A percentile compares a stretch with the other conserved stretches of the same genome.
phyloP scores from a whole-genome alignment of 2,888 invertebrate genomes.

The Agrochola litura region DNA sequence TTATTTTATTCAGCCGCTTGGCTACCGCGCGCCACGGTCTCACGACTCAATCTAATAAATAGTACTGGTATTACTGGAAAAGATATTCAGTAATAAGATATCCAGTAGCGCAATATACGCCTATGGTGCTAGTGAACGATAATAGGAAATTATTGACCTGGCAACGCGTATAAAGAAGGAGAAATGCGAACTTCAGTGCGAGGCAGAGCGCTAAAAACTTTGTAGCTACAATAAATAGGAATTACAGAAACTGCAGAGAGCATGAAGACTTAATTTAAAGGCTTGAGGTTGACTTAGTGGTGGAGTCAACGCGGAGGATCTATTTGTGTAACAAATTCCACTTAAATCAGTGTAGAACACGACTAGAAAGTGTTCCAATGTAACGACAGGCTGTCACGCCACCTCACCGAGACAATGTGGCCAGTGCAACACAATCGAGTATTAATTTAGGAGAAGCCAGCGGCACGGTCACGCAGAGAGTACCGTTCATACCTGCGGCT shows the following conservation, averaged over 20 bases:
- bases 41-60: constrained; percentile 90
- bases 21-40: constrained; percentile 84
- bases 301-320: constrained; percentile 60
- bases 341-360: constrained; percentile 74
- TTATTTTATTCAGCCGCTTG: constrained; percentile 81
- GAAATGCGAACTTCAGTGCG: constrained; percentile 58
- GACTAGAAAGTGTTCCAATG: constrained; percentile 81
- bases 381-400: constrained; percentile 84
- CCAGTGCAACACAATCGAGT: constrained; percentile 81
- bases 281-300: constrained; percentile 54
- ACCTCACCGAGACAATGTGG: constrained; percentile 77
- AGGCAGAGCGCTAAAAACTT: constrained; percentile 50
- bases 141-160: constrained; percentile 81
- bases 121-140: constrained; percentile 77
- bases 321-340: constrained; percentile 74
- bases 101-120: constrained; percentile 82
- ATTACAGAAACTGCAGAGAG: constrained; percentile 43
- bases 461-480: constrained; percentile 84
- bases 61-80: constrained; percentile 82
- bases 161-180: constrained; percentile 70
- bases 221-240: constrained; percentile 55
- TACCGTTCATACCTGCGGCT: constrained; percentile 83
- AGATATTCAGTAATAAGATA: constrained; percentile 87
- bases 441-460: constrained; percentile 84
- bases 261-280: constrained; percentile 56